Base-by-base conservation (phyloP, 2,888 invertebrate species). In the Luffia ferchaultella region DNA sequence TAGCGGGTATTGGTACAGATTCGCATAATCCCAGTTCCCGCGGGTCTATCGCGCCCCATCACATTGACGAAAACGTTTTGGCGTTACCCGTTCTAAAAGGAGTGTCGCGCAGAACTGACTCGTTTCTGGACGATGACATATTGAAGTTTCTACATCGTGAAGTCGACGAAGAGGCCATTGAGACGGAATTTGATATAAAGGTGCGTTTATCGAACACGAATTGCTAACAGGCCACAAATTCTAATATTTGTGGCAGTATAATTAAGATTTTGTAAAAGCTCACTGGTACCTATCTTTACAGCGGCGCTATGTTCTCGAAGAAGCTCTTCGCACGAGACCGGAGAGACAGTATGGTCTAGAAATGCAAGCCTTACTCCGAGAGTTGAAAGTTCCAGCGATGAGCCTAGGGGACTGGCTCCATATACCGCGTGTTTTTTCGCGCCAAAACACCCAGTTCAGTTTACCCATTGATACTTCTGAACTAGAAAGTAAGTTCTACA, bases 391-490 rank as follows among this genome's bases (percentile, higher is more conserved):
- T 2, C 78, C 85, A 0, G 76, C 83, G 0, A 68, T 83, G 16
- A 85, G 87, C 52, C 73, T 86, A 1, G 87, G 87, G 2, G 80
- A 87, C 57, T 88, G 87, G 87, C 73, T 89, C 16, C 88, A 88
- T 57, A 82, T 91, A 57, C 93, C 93, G 0, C 74, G 93, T 45
- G 88, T 90, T n/a, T 93, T 93, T 70, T 89, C 90, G 0, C 85
- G 93, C 42, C 87, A 89, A 42, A 90, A 88, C 55, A 90, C 91
- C 0, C 86, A 91, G 56, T 94, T 94, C 67, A 88, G 92, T 56
- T 73, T 95, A 49, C 92, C 93, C 0, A 85, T 93, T 54, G 89
- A 92, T 57, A 69, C 73, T 1, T 62, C 69, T 48, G 63, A 64
- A 7, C 59, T 80, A 2, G 66, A 75, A 54, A 59, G 78, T 77